Evolutionary conservation across 2,888 invertebrate genomes (phyloP).

Genomic region (Drosophila parthenogenetica): DNA sequence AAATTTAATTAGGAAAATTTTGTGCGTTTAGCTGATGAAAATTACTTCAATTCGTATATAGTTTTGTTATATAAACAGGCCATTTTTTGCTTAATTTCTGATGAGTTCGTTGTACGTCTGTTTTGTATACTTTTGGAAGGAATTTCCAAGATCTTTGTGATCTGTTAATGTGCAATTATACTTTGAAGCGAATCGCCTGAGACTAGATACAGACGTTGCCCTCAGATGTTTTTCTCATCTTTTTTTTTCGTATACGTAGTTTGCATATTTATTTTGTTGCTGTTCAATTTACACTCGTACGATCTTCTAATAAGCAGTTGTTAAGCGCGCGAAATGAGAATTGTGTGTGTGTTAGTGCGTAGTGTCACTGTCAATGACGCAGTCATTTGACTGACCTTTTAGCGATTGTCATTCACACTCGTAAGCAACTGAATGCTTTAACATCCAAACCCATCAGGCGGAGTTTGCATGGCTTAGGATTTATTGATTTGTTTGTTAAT

Average conservation of each 20-base stretch:
- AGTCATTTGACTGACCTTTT: constrained; percentile 63
- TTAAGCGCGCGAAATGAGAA: constrained; percentile 10
- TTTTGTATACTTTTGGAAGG: not conserved
- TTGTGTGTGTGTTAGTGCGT: constrained; percentile 17
- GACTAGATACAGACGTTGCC: constrained; percentile 38
- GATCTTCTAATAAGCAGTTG: constrained; percentile 62
- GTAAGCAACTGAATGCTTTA: constrained; percentile 22
- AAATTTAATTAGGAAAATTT: too few relatives aligned
- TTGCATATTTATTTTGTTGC: constrained; percentile 19
- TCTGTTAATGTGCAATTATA: constrained; percentile 41
- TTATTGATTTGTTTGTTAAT: not conserved
- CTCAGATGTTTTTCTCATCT: constrained; percentile 19
- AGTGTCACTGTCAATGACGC: constrained; percentile 74
- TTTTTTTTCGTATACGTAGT: not conserved
- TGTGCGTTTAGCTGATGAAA: too few relatives aligned
- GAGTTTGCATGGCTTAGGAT: constrained; percentile 16
- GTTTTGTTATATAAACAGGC: too few relatives aligned
- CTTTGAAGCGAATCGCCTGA: constrained; percentile 50
- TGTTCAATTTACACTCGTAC: constrained; percentile 72
- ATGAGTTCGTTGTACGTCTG: not conserved
- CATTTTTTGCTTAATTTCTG: too few relatives aligned
- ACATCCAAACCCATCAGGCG: constrained; percentile 40
- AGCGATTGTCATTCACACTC: constrained; percentile 41
- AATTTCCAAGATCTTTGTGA: not conserved
- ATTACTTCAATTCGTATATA: too few relatives aligned